Evolutionary conservation across 2,888 invertebrate species (phyloP), one percentile per base, ranked within the genome.

Genomic region (Sinhomidia bicolor): DNA sequence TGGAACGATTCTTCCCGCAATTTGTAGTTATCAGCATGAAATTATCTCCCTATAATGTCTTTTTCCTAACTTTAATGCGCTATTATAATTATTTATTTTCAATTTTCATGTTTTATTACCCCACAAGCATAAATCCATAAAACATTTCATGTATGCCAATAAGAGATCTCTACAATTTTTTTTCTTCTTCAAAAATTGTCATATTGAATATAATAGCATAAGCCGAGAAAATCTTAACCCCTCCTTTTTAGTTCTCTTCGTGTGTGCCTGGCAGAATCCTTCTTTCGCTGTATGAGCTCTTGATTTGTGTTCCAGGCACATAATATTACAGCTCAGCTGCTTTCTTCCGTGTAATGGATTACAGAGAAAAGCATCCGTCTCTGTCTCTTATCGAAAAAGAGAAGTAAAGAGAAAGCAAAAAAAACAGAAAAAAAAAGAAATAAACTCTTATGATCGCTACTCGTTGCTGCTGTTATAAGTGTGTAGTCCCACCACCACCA

Each of bases 331-430:
- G 78, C 65, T 68, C 68, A 79, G 79, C 85, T 85, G 57, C 85
- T 85, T 47, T 51, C 78, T 68, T 74, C 76, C 44, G 54, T 47
- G 65, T 76, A 62, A 85, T 85, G 85, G 85, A 85, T 85, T 85
- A 85, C 85, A 79, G 44, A 26, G 44, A 68, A 85, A 85, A 85
- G 79, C 85, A 85, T 85, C 79, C 85, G 78, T 85, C 85, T 85
- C 79, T 85, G 85, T 85, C 85, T 79, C 68, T 17, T 84, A 74
- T 23, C 23, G 44, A 23, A 82, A 47, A 36, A 32, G 17, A 57
- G 41, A 76, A 74, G 26, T 17, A 32, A 41, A 36, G 32, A 36
- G 62, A 6, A 41, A 62, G 60, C 20, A n/a, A 62, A 79, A 57
- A 60, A 57, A 36, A 36, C 36, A 36, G 57, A 80, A 62, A 79